phyloP scores from a whole-genome alignment of 2,113 vertebrate species.

The Tretioscincus oriximinensis region DNA sequence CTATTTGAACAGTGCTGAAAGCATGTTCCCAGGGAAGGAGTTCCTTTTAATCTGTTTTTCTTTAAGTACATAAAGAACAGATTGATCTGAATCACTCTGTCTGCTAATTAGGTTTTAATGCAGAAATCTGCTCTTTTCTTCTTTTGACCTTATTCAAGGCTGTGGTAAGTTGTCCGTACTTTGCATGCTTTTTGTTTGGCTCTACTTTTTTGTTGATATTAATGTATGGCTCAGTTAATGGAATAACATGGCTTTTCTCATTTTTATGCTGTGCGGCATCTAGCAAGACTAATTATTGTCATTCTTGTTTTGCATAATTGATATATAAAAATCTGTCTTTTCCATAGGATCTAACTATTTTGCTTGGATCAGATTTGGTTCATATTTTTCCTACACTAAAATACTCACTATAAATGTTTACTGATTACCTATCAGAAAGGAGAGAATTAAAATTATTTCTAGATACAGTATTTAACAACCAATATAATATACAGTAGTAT shows the following conservation, averaged over 20 bases:
- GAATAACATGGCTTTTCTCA: slow-evolving; percentile 52
- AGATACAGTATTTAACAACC: not conserved
- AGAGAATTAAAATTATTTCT: not conserved
- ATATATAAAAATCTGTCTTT: slow-evolving; percentile 61
- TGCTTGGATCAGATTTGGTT: slow-evolving; percentile 36
- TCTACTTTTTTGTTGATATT: slow-evolving; percentile 60
- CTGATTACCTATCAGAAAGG: slow-evolving; percentile 47
- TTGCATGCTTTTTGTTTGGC: slow-evolving; percentile 75
- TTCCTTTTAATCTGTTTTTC: slow-evolving; percentile 22
- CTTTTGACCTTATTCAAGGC: slow-evolving; percentile 88
- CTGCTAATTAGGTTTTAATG: slow-evolving; percentile 76
- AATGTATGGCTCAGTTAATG: slow-evolving; percentile 60
- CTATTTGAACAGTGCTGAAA: slow-evolving; percentile 28
- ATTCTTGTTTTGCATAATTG: slow-evolving; percentile 40
- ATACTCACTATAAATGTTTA: slow-evolving; percentile 23
- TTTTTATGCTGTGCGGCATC: slow-evolving; percentile 47
- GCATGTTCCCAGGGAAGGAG: slow-evolving; percentile 23
- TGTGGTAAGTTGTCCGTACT: slow-evolving; percentile 89
- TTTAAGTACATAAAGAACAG: slow-evolving; percentile 48
- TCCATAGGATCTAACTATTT: slow-evolving; percentile 21
- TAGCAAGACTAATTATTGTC: slow-evolving; percentile 64
- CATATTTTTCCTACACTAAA: slow-evolving; percentile 16
- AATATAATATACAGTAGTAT: too few species aligned
- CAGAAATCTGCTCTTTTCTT: slow-evolving; percentile 88
- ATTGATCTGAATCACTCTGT: slow-evolving; percentile 52